Percentiles rank a stretch among this genome's conserved stretches.
phyloP scores from a whole-genome alignment of 2,888 invertebrate species.

The Thecocarcelia acutangulata region DNA sequence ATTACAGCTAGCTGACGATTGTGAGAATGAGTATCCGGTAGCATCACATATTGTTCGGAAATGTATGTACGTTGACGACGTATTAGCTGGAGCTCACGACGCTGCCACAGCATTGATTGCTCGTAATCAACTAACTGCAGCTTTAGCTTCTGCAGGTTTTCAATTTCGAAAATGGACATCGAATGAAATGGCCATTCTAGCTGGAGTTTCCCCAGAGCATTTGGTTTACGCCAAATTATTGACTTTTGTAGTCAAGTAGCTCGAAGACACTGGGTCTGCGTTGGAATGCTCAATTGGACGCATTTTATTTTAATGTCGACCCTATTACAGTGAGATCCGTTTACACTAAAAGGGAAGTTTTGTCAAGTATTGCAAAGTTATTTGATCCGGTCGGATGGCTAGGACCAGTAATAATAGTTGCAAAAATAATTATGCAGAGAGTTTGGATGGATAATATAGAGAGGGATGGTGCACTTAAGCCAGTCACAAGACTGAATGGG shows the following conservation, averaged over 20 bases:
- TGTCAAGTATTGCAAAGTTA: not conserved
- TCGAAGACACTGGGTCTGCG: no score
- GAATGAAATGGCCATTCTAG: no score
- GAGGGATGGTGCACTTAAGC: not conserved
- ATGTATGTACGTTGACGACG: no score
- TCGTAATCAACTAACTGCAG: conserved; percentile 51
- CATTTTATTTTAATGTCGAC: no score
- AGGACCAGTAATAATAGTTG: not conserved
- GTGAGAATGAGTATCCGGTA: no score
- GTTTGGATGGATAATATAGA: not conserved
- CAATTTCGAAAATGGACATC: conserved; percentile 32
- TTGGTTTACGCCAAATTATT: no score
- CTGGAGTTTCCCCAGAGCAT: no score
- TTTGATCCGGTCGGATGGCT: not conserved
- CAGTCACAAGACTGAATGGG: not conserved
- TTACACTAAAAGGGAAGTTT: not conserved
- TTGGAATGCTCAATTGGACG: no score
- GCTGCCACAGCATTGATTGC: not conserved
- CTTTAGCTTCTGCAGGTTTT: conserved; percentile 21
- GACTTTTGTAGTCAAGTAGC: no score
- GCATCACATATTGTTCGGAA: no score
- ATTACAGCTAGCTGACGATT: not conserved
- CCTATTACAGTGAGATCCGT: not conserved
- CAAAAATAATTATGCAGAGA: conserved; percentile 4
- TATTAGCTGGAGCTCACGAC: not conserved